Conservation (phyloP, 2,888 invertebrate genomes). For the Philereme vetulata region DNA sequence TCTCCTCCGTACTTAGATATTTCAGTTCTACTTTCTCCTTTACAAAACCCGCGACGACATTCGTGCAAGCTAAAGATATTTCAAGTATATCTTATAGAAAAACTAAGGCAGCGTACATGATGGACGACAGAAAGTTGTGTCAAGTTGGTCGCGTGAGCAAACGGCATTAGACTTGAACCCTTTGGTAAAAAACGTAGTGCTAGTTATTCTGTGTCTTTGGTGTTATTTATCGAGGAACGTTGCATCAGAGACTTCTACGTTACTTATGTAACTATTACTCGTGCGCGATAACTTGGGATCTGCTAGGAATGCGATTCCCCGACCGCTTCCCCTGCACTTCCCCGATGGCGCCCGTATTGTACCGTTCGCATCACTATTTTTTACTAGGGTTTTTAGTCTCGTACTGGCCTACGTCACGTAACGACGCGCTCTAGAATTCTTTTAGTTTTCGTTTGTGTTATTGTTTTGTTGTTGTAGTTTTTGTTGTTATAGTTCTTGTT, state of each 20-base stretch:
- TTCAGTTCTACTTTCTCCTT: conserved; percentile 5
- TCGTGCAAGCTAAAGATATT: conserved; percentile 15
- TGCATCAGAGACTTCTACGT: conserved; percentile 42
- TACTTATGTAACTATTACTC: conserved; percentile 46
- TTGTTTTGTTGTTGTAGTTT: too few relatives aligned
- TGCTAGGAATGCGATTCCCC: too few relatives aligned
- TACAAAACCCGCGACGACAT: conserved; percentile 12
- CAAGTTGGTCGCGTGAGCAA: conserved; percentile 69
- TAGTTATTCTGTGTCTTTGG: conserved; percentile 41
- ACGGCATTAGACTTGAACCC: conserved; percentile 72
- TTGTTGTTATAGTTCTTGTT: too few relatives aligned
- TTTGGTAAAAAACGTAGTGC: conserved; percentile 39
- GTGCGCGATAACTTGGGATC: too few relatives aligned
- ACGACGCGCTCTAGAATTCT: too few relatives aligned
- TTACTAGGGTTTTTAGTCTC: too few relatives aligned
- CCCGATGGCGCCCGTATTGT: too few relatives aligned
- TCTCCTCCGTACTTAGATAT: neutral
- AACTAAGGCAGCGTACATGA: conserved; percentile 40
- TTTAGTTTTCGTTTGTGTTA: too few relatives aligned
- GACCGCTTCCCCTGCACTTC: too few relatives aligned
- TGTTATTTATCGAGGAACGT: conserved; percentile 73
- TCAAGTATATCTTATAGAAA: conserved; percentile 19
- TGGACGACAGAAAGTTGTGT: conserved; percentile 59
- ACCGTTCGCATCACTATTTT: too few relatives aligned
- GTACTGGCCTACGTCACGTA: too few relatives aligned